phyloP scores from a whole-genome alignment of 2,888 invertebrate species.

The Trichogramma evanescens region DNA sequence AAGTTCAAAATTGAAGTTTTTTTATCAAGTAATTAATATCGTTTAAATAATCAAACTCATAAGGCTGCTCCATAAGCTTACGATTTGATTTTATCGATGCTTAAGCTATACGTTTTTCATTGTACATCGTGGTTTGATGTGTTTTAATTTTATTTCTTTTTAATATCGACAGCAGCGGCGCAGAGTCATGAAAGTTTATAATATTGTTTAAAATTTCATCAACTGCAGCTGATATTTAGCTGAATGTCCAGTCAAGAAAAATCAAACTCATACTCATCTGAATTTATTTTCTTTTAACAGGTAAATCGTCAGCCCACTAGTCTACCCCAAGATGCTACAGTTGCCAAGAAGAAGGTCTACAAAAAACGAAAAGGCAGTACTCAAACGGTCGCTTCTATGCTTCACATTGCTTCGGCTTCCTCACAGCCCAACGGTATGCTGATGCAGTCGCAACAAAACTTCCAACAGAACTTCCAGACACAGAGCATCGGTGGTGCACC shows the following conservation, averaged over 20 bases:
- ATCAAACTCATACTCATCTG: too few relatives aligned
- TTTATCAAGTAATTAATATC: too few relatives aligned
- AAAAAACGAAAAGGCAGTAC: slow-evolving; percentile 69
- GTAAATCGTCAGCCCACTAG: slow-evolving; percentile 39
- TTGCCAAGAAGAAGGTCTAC: slow-evolving; percentile 53
- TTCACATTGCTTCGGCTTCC: slow-evolving; percentile 56
- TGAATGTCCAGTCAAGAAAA: too few relatives aligned
- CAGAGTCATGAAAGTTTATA: slow-evolving; percentile 17
- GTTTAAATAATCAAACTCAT: too few relatives aligned
- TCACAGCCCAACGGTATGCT: slow-evolving; percentile 59
- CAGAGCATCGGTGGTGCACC: slow-evolving; percentile 63
- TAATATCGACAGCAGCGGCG: slow-evolving; percentile 3
- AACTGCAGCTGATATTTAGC: too few relatives aligned
- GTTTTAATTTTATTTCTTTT: too few relatives aligned
- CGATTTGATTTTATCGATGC: too few relatives aligned
- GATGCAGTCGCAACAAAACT: slow-evolving; percentile 51
- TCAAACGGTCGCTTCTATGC: slow-evolving; percentile 63
- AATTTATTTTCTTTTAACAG: slow-evolving; percentile 1
- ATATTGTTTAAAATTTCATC: too few relatives aligned
- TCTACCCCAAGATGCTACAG: slow-evolving; percentile 61
- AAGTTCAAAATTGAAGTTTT: too few relatives aligned
- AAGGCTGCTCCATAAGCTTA: too few relatives aligned
- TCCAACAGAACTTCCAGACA: slow-evolving; percentile 70
- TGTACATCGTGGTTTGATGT: too few relatives aligned
- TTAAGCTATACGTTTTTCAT: too few relatives aligned